phyloP scores from a whole-genome alignment of 2,888 invertebrate species.

The Rhagonycha lutea region DNA sequence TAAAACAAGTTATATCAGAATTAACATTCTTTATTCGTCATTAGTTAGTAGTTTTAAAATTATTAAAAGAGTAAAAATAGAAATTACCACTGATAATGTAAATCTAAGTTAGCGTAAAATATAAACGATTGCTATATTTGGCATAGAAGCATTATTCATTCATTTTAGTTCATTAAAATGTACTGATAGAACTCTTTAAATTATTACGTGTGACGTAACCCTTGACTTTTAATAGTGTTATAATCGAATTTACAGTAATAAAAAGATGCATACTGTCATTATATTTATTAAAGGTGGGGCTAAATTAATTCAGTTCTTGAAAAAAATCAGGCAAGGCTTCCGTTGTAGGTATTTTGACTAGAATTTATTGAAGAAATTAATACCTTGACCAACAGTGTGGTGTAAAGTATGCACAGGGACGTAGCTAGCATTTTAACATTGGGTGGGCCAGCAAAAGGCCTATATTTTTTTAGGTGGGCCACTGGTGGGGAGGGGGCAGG shows the following conservation, averaged over 20 bases:
- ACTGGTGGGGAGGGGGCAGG: too few species aligned
- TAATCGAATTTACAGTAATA: not conserved
- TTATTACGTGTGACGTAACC: not conserved
- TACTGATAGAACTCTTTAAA: conserved; percentile 1
- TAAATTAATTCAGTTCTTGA: not conserved
- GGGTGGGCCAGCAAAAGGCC: too few species aligned
- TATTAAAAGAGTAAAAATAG: not conserved
- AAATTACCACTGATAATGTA: not conserved
- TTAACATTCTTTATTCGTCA: not conserved
- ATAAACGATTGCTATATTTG: not conserved
- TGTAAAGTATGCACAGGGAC: too few species aligned
- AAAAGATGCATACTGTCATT: not conserved
- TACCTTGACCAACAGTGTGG: too few species aligned
- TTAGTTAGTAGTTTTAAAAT: not conserved
- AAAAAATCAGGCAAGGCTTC: not conserved
- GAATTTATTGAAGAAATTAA: not conserved
- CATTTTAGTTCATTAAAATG: not conserved
- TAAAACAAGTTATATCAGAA: not conserved
- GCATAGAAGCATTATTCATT: not conserved
- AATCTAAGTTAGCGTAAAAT: not conserved
- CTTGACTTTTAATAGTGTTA: not conserved
- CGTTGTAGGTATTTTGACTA: not conserved
- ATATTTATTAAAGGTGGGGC: not conserved
- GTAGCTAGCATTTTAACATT: too few species aligned
- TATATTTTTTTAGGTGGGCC: too few species aligned